Base-by-base conservation (phyloP, 2,797 vertebrate genomes). In the Sphaeramia orbicularis region DNA sequence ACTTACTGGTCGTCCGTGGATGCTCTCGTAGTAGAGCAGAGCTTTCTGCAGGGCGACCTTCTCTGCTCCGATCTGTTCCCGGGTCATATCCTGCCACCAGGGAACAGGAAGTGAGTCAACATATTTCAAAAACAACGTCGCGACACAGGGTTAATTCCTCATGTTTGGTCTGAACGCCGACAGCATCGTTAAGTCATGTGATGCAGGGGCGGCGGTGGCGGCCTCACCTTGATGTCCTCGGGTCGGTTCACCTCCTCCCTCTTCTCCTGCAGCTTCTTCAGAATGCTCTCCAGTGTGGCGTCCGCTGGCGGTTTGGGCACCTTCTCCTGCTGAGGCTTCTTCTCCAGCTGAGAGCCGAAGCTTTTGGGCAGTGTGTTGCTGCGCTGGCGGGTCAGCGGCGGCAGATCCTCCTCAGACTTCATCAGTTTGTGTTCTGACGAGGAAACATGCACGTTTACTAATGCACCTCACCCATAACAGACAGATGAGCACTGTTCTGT, bases 291-390 rank as follows among this genome's bases (percentile, higher is more conserved):
- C 81, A 99, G 92, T 0, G 97, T 99, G 47, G 73, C 92, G 64
- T 99, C 98, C 59, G 96, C 95, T 0, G 96, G 92, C 7, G 97
- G 97, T 83, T 94, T 96, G 2, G 94, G 72, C 10, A 85, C 91
- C 86, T 97, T 98, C 64, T 98, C 96, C 14, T 94, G 89, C 47
- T 86, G 71, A 6, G 95, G 91, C 1, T 98, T 97, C 88, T 96
- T 97, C 71, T 99, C 98, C 6, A 99, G 94, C 69, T 97, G 97
- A 37, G 98, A 99, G 68, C 98, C 98, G 0, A 99, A 99, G 89
- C 98, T 99, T 88, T 96, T 99, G 60, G 98, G 98, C 47, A 99
- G 95, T 0, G 98, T 99, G 89, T 99, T 98, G 90, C 98, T 99
- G 72, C 98, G 95, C 78, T 98, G 98, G 18, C 97, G 95, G 65